Evolutionary conservation across 2,797 vertebrate genomes (phyloP), one percentile per base, ranked within the genome.

Genomic region (Chiroxiphia lanceolata): DNA sequence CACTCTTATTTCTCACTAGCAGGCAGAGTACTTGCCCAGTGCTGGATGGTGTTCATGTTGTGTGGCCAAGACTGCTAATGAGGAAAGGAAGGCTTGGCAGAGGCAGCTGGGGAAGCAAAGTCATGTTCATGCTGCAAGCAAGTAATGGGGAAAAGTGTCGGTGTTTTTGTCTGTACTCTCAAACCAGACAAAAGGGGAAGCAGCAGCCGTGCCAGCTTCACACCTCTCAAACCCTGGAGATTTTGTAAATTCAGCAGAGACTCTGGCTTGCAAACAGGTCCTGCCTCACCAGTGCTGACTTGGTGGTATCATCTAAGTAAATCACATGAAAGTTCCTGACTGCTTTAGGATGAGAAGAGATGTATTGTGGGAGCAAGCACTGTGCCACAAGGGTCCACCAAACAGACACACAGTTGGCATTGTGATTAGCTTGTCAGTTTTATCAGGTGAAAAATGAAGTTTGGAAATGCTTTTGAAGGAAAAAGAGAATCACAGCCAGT

Each of bases 11-110:
- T 47, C 51, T 72, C 9, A 0, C 18, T 26, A 20, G 26, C 36
- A 36, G 34, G 59, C 25, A 45, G 27, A 75, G 22, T 48, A 15
- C 15, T 48, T 85, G 45, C 44, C 9, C 20, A 31, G 33, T 9
- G 29, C 53, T 45, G 36, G 5, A 0, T 61, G 26, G 9, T 13
- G 14, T 22, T 70, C 15, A 3, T 13, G 26, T 21, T 1, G 1
- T 22, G 44, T 59, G 56, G 44, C 13, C 14, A n/a, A 27, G 13
- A 7, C 18, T 27, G 29, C 4, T 38, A 15, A 27, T 5, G 26
- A 63, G 36, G 16, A 74, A 72, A 74, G 27, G 26, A 42, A 61
- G 51, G 42, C 34, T 83, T 16, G 19, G 31, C 7, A 1, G 44
- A 18, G 38, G 13, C 44, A 82, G 53, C n/a, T 10, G 31, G 26